phyloP scores from a whole-genome alignment of 1,140 invertebrate genomes.

The Whitmania pigra region DNA sequence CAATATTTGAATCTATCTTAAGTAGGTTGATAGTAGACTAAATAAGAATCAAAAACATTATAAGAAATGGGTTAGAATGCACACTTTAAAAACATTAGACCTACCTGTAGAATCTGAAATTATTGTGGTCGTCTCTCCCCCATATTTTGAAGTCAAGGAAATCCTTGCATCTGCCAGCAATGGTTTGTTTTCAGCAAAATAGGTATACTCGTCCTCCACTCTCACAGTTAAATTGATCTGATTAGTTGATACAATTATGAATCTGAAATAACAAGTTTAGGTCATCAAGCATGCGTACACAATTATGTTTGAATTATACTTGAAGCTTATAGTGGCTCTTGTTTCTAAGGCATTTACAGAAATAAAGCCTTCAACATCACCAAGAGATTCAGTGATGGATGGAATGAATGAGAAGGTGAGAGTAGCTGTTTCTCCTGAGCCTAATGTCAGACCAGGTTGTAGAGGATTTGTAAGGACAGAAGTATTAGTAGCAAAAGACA shows the following conservation, averaged over 20 bases:
- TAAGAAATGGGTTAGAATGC: too few relatives aligned
- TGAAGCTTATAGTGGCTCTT: conserved; percentile 2
- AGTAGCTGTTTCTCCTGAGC: conserved; percentile 16
- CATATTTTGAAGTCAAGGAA: conserved; percentile 18
- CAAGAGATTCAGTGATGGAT: conserved; percentile 17
- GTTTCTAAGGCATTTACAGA: conserved; percentile 22
- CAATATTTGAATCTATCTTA: too few relatives aligned
- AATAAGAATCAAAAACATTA: too few relatives aligned
- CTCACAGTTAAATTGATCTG: conserved; percentile 26
- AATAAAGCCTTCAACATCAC: conserved; percentile 23
- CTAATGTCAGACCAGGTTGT: conserved; percentile 13
- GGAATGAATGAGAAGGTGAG: conserved; percentile 17
- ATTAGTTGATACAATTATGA: conserved; percentile 22
- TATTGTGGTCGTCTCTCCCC: conserved; percentile 8
- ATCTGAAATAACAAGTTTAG: conserved; percentile 17
- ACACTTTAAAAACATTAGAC: too few relatives aligned
- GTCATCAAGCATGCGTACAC: background rate
- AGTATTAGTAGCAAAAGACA: conserved; percentile 21
- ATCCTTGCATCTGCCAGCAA: conserved; percentile 26
- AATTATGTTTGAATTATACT: background rate
- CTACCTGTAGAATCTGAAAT: conserved; percentile 26
- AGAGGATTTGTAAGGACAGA: conserved; percentile 2
- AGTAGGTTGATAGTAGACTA: background rate
- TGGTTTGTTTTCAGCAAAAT: conserved; percentile 26
- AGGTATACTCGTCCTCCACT: conserved; percentile 30